phyloP scores from a whole-genome alignment of 35 echinoderm and acorn worm species.

The Chiridota heheva region DNA sequence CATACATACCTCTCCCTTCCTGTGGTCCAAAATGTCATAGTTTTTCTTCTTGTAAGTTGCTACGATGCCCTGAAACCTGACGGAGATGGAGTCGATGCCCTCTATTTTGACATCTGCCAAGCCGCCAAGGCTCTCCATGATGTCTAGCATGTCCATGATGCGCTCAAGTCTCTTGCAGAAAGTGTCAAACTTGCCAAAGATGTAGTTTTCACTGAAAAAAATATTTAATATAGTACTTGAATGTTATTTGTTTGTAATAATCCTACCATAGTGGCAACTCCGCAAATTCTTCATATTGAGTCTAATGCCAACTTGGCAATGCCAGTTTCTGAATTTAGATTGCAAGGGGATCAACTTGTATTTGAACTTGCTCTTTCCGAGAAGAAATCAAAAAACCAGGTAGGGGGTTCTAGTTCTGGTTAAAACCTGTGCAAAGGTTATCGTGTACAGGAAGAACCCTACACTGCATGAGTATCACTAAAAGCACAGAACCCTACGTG shows the following conservation, averaged over 20 bases:
- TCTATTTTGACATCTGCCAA: conserved; percentile 90
- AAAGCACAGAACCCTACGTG: too few species aligned
- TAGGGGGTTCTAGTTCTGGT: too few species aligned
- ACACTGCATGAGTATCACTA: too few species aligned
- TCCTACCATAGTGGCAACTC: too few species aligned
- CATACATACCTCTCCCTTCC: conserved; percentile 90
- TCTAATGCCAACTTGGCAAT: too few species aligned
- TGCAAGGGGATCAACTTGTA: too few species aligned
- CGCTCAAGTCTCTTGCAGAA: conserved; percentile 94
- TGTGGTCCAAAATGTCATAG: conserved; percentile 95
- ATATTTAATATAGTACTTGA: background rate
- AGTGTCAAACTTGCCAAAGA: conserved; percentile 99
- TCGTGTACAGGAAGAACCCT: too few species aligned
- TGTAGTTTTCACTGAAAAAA: conserved; percentile 96
- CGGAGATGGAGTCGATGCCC: conserved; percentile 87
- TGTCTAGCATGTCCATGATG: conserved; percentile 93
- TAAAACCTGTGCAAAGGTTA: too few species aligned
- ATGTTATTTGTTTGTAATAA: background rate
- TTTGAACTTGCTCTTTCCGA: too few species aligned
- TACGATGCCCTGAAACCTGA: conserved; percentile 91
- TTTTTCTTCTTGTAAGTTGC: conserved; percentile 98
- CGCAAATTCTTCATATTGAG: too few species aligned
- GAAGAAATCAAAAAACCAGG: too few species aligned
- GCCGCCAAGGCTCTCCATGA: conserved; percentile 82
- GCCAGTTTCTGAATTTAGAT: too few species aligned